Base-by-base conservation (phyloP, 2,113 vertebrate species). In the Ictalurus punctatus region DNA sequence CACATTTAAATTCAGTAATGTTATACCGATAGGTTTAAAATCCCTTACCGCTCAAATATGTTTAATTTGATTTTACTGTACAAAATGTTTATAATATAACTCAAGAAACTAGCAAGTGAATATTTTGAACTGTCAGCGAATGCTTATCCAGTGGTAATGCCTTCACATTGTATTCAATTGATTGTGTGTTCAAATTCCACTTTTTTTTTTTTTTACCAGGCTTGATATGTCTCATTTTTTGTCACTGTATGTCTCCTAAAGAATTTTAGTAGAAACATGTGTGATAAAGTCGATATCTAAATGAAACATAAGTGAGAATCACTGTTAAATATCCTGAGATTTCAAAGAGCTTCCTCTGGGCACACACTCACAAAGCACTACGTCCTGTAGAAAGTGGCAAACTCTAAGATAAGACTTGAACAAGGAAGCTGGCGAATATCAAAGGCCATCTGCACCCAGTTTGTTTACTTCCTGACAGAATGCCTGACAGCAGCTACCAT, bases 381-480 rank as follows among this genome's bases (percentile, higher is more conserved):
- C 85, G 83, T 90, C 86, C 84, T 90, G 88, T 87, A 86, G 83
- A 80, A 90, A 81, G 84, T 80, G 91, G 87, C 76, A 37, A 48
- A 83, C 69, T 83, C 61, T 34, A 58, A 90, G 90, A 91, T 92
- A 91, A 90, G 91, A 80, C 84, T 82, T 40, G 69, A 91, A 88
- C 89, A 91, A 92, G 88, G 91, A 92, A 92, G 85, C 69, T 69
- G 52, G 59, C 34, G 73, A 73, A 91, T 84, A 90, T 91, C 89
- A 90, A 90, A 90, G 88, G 88, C 88, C 81, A 65, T 85, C 84
- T 69, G 69, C 86, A 78, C 63, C 76, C 59, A 37, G 59, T 71
- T 94, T 96, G 95, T 96, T 96, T 96, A 96, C 95, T 95, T 95
- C 93, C 90, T 92, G 78, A 90, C 71, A 87, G 52, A 92, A 90